phyloP scores from a whole-genome alignment of 2,888 invertebrate genomes.

The Drosophila nigricruria region DNA sequence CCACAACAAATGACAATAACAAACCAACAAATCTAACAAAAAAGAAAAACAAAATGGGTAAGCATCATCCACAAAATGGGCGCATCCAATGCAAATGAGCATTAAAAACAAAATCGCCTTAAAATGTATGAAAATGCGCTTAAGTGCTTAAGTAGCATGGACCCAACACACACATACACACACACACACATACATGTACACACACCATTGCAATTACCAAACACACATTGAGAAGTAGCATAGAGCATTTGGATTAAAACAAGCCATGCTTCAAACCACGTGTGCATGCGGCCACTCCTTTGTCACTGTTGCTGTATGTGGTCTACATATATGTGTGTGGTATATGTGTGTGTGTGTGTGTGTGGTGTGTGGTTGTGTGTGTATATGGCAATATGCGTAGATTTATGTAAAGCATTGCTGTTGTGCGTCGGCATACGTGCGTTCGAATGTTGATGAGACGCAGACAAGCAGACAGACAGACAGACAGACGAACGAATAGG shows the following conservation, averaged over 20 bases:
- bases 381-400: constrained; percentile 33
- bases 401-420: constrained; percentile 44
- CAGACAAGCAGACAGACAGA: constrained; percentile 12
- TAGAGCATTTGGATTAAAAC: constrained; percentile 45
- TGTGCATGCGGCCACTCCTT: constrained; percentile 47
- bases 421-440: constrained; percentile 20
- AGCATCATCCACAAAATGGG: constrained; percentile 1
- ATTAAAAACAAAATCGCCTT: constrained; percentile 60
- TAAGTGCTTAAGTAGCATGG: constrained; percentile 52
- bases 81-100: constrained; percentile 59
- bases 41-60: constrained; percentile 1
- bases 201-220: constrained; percentile 6
- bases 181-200: not conserved
- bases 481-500: not conserved
- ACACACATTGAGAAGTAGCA: not conserved
- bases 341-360: not conserved
- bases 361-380: not conserved
- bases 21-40: not conserved
- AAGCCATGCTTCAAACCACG: constrained; percentile 60
- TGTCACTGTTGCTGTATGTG: constrained; percentile 24
- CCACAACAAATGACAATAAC: not conserved
- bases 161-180: constrained; percentile 10
- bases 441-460: constrained; percentile 23
- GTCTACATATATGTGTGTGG: not conserved
- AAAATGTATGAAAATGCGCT: constrained; percentile 61